phyloP scores from a whole-genome alignment of 2,888 invertebrate species.

The Colletes collaris region DNA sequence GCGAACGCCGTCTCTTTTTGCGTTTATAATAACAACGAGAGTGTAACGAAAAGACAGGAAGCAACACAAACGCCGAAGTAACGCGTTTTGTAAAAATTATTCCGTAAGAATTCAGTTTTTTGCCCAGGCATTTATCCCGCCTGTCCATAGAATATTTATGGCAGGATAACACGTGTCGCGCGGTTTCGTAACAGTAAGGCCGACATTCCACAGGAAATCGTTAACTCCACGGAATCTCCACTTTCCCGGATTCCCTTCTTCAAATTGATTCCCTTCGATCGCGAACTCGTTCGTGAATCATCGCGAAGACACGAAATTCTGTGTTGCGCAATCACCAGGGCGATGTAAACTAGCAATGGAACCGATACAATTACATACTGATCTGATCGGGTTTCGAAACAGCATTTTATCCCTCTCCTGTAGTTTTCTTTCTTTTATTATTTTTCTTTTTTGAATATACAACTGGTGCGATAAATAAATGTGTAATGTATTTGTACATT shows the following conservation, averaged over 20 bases:
- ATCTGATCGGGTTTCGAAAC: too few relatives aligned
- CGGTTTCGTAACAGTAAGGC: constrained; percentile 16
- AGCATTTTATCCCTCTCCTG: too few relatives aligned
- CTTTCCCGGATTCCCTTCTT: constrained; percentile 15
- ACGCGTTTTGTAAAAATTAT: constrained; percentile 15
- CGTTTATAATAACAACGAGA: background rate
- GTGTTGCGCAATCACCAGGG: too few relatives aligned
- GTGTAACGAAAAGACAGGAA: constrained; percentile 21
- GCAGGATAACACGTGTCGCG: constrained; percentile 23
- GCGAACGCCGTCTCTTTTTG: constrained; percentile 2
- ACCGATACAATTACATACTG: too few relatives aligned
- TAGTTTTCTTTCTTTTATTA: too few relatives aligned
- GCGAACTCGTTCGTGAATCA: too few relatives aligned
- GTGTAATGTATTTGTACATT: too few relatives aligned
- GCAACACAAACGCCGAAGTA: constrained; percentile 15
- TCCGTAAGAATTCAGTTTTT: constrained; percentile 13
- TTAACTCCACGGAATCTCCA: constrained; percentile 50
- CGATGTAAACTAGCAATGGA: too few relatives aligned
- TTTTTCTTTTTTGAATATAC: too few relatives aligned
- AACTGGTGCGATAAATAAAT: too few relatives aligned
- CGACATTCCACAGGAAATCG: constrained; percentile 47
- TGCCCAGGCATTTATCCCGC: background rate
- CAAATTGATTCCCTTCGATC: too few relatives aligned
- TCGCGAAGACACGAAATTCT: too few relatives aligned
- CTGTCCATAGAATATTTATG: constrained; percentile 27